A percentile compares a stretch with the other conserved stretches of the same genome.
Conservation (phyloP, 2,797 vertebrate species). For the Chromis chromis region DNA sequence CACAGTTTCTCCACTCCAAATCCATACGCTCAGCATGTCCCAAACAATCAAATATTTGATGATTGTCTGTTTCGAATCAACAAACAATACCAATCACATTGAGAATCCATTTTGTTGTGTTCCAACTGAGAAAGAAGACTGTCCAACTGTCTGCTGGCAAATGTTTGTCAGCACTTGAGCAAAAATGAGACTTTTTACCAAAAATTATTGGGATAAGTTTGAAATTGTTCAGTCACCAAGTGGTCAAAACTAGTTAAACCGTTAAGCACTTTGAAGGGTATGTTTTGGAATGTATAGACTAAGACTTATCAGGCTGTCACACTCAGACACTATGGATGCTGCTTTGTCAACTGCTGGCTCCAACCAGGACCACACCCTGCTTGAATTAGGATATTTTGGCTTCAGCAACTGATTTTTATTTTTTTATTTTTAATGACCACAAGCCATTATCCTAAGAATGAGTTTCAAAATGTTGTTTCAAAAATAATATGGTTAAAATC, state of each 20-base stretch:
- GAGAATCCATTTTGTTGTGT: no score
- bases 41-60: no score
- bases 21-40: no score
- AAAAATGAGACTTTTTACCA: background rate
- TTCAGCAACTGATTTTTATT: no score
- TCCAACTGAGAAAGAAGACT: no score
- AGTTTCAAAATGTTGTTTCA: constrained; percentile 1
- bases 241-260: background rate
- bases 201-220: background rate
- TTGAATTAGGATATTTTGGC: background rate
- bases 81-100: no score
- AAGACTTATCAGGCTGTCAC: background rate
- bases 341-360: background rate
- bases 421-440: no score
- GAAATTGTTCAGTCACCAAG: background rate
- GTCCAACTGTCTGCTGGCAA: background rate
- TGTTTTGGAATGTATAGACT: background rate
- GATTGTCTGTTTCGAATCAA: no score
- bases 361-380: background rate
- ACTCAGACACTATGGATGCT: background rate
- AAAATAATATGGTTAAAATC: background rate
- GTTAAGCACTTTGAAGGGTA: background rate
- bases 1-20: no score
- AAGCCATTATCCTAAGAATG: background rate
- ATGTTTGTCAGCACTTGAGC: background rate